Evolutionary conservation across 1,140 invertebrate genomes (phyloP), one percentile per base, ranked within the genome.

Genomic region (Aphaenogaster ashmeadi): DNA sequence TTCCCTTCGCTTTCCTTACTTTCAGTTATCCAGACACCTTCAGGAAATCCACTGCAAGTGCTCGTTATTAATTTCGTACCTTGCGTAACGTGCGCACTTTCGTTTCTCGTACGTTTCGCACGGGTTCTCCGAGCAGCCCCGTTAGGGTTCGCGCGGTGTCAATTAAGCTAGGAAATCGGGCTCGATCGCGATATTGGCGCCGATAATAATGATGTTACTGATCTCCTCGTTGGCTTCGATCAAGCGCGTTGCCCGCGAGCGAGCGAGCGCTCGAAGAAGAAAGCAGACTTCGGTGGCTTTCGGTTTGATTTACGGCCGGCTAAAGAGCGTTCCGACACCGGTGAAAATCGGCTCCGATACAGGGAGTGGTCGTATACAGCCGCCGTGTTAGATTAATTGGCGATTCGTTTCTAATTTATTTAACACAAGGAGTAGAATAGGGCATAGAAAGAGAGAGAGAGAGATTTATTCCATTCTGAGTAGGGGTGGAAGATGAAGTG

Each of bases 191-290:
- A 72, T 83, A 83, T 83, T 54, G 79, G 67, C 54, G 67, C 67
- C 80, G 54, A 83, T 83, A 83, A 83, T 83, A 83, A 74, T 83
- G 80, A 83, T 83, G 69, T 83, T 83, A 83, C 67, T 27, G 67
- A 83, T 83, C 54, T 81, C 64, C 36, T 38, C 67, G 79, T 72
- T 83, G 67, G 66, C 41, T 83, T 38, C 71, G 80, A 83, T 83
- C 67, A 83, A 74, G 15, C 52, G n/a, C 54, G 27, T 58, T 74
- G 80, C 54, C 80, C 54, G 60, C 60, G 77, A 80, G 56, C 75
- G 75, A 62, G 78, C 60, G 58, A 79, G 58, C 21, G 50, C 67
- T 72, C 67, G 9, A 33, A 60, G 80, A 72, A 74, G 80, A 74
- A 83, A 83, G 67, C 80, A 54, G 80, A 54, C 41, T 44, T 83